These are phyloP conservation scores for Zhuqinia jingwanae DNA, from an alignment of 2,888 invertebrate genomes.

Conservation along the genomic window DNA sequence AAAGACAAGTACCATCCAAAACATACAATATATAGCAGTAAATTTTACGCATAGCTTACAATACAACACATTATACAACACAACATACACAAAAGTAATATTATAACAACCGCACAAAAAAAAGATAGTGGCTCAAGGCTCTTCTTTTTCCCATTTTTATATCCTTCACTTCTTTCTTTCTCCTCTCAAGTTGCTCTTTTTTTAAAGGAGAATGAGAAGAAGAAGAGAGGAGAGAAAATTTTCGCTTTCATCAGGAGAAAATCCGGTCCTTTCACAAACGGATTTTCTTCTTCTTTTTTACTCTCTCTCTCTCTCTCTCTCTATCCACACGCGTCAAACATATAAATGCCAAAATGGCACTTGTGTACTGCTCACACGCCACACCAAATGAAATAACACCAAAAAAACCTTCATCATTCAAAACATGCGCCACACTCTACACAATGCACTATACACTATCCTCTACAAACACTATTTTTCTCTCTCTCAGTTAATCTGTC, in stretches of 20 bases:
- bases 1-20: constrained; percentile 12
- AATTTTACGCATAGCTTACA: not conserved
- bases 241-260: constrained; percentile 68
- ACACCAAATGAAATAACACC: constrained; percentile 21
- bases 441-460: no score
- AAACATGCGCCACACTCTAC: not conserved
- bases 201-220: not conserved
- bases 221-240: constrained; percentile 55
- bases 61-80: not conserved
- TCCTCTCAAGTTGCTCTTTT: constrained; percentile 67
- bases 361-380: not conserved
- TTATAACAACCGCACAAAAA: not conserved
- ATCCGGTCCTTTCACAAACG: constrained; percentile 69
- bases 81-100: not conserved
- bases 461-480: no score
- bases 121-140: constrained; percentile 55
- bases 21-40: not conserved
- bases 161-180: constrained; percentile 13
- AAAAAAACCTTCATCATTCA: constrained; percentile 18
- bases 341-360: constrained; percentile 32
- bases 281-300: constrained; percentile 67
- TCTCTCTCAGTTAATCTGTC: constrained; percentile 23
- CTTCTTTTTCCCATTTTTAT: not conserved
- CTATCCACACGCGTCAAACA: constrained; percentile 21
- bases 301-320: no score